These are phyloP conservation scores for Trilocha varians DNA, from an alignment of 2,888 invertebrate genomes.

Conservation along the genomic window DNA sequence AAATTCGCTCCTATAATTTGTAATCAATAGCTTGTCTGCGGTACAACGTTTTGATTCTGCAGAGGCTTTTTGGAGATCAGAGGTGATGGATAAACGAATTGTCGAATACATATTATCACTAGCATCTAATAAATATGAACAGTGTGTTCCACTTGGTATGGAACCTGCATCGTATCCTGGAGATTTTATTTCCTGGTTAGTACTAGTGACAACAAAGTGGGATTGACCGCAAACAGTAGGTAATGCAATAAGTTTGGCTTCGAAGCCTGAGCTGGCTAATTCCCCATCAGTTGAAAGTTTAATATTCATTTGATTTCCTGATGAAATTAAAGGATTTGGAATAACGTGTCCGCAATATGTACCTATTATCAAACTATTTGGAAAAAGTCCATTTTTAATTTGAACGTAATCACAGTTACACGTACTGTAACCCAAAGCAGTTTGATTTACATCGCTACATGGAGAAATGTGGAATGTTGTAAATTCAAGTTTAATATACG, in stretches of 20 bases:
- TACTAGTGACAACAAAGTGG: slow-evolving; percentile 20
- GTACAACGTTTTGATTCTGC: slow-evolving; percentile 30
- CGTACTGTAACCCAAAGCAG: slow-evolving; percentile 39
- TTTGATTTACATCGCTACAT: slow-evolving; percentile 50
- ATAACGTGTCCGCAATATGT: slow-evolving; percentile 77
- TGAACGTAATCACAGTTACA: slow-evolving; percentile 85
- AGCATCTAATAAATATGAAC: slow-evolving; percentile 36
- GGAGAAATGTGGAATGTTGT: slow-evolving; percentile 68
- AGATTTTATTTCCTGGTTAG: slow-evolving; percentile 32
- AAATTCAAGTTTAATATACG: slow-evolving; percentile 76
- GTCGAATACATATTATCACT: slow-evolving; percentile 14
- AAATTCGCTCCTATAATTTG: slow-evolving; percentile 17
- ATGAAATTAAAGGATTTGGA: slow-evolving; percentile 73
- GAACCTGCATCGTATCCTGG: slow-evolving; percentile 41
- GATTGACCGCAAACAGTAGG: slow-evolving; percentile 47
- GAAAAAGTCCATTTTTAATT: slow-evolving; percentile 80
- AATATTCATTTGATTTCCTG: slow-evolving; percentile 76
- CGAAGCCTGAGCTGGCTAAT: slow-evolving; percentile 76
- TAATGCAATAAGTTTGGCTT: slow-evolving; percentile 65
- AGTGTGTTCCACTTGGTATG: slow-evolving; percentile 46
- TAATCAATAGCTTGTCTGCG: slow-evolving; percentile 44
- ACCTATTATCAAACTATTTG: slow-evolving; percentile 76
- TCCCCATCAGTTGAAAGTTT: slow-evolving; percentile 77
- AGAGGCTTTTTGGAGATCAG: slow-evolving; percentile 34
- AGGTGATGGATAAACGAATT: slow-evolving; percentile 34